Evolutionary conservation across 2,888 invertebrate genomes (phyloP).

Genomic region (Fissipunctia ypsillon): DNA sequence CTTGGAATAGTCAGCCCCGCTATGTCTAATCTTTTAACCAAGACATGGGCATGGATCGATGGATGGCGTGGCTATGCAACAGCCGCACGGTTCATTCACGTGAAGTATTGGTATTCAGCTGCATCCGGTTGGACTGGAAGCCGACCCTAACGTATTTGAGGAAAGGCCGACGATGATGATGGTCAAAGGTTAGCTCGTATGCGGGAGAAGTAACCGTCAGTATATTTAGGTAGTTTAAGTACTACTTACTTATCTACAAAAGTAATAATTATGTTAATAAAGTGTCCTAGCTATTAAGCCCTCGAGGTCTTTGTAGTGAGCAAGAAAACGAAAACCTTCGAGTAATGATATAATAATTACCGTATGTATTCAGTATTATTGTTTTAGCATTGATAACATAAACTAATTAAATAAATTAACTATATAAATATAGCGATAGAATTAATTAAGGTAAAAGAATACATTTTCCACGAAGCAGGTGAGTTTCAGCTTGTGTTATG

Average conservation of each 20-base stretch:
- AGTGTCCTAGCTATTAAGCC: not conserved
- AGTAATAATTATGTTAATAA: not conserved
- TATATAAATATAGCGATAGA: not conserved
- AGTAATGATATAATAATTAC: slow-evolving; percentile 44
- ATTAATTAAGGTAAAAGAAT: not conserved
- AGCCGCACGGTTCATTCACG: not conserved
- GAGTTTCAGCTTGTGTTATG: not conserved
- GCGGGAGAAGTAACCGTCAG: not conserved
- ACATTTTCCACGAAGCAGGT: not conserved
- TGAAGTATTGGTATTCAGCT: not conserved
- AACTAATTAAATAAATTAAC: slow-evolving; percentile 1
- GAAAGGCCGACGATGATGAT: too few species aligned
- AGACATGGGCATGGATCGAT: not conserved
- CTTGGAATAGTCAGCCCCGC: not conserved
- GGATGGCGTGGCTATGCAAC: not conserved
- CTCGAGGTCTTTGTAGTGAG: slow-evolving; percentile 11
- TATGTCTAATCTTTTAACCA: slow-evolving; percentile 15
- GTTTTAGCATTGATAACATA: slow-evolving; percentile 13
- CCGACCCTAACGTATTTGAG: too few species aligned
- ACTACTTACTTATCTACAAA: not conserved
- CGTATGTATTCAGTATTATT: not conserved
- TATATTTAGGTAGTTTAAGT: not conserved
- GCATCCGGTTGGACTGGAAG: too few species aligned
- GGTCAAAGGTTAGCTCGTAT: not conserved
- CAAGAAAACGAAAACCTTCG: slow-evolving; percentile 49